Evolutionary conservation across 2,888 invertebrate genomes (phyloP), one percentile per base, ranked within the genome.

Genomic region (Trichopoda pennipes): DNA sequence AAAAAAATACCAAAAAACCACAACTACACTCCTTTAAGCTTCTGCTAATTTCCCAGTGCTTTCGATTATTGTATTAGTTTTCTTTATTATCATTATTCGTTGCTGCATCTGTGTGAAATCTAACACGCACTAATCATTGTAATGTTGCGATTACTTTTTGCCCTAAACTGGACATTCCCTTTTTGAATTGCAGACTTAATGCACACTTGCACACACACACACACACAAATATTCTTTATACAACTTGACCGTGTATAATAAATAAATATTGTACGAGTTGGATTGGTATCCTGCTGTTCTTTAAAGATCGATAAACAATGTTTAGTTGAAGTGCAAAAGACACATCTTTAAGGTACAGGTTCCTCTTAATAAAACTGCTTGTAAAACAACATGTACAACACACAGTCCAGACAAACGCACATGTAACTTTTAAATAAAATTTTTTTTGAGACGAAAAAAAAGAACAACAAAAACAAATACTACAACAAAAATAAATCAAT

Each of bases 271-370:
- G 63, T 64, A 60, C 44, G 68, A 64, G 69, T 76, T 47, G 69
- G 64, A 79, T 73, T 77, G 86, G 85, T 85, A 85, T 85, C 87
- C 86, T 84, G 86, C 84, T 84, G 87, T 84, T 85, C 84, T 56
- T 85, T 86, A 86, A 86, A 86, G 86, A 86, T 86, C 86, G 85
- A 86, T 87, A 87, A 87, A 86, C 86, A 86, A 86, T 86, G 86
- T 86, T 85, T 84, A 84, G 73, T 77, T 81, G 70, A 82, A 82
- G 82, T 82, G 82, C 79, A 75, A 79, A 82, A 82, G 82, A 79
- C 79, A 79, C 82, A 79, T 75, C 77, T 66, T 81, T 55, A 74
- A 73, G 64, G 64, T 69, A 66, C 60, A 68, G 68, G 60, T 66
- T 66, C 38, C 56, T 56, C 49, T 60, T 60, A 73, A 79, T 63